Conservation (phyloP, 2,797 vertebrate genomes). For the Nyctibius grandis region DNA sequence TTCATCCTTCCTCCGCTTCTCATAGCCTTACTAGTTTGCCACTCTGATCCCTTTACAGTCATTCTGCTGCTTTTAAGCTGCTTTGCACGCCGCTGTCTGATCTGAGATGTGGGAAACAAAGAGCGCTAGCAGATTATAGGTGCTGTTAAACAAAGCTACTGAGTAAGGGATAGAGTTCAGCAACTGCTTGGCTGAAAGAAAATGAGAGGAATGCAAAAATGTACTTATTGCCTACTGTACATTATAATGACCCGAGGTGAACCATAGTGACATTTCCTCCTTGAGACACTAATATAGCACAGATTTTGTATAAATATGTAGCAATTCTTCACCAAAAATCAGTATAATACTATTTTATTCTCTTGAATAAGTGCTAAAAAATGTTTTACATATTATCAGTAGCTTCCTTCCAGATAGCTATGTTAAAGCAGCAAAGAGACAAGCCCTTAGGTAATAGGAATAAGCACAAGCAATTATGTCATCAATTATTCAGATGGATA, state of each 20-base stretch:
- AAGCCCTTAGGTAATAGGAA: conserved; percentile 53
- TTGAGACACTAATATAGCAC: background rate
- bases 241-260: background rate
- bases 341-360: background rate
- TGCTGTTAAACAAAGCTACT: background rate
- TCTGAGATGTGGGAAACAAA: background rate
- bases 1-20: background rate
- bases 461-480: conserved; percentile 71
- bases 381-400: background rate
- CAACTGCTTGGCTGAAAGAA: background rate
- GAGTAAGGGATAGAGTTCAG: background rate
- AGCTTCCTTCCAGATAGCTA: background rate
- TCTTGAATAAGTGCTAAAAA: background rate
- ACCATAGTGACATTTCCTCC: background rate
- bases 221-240: background rate
- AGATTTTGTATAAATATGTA: background rate
- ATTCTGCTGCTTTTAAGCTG: background rate
- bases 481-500: conserved; percentile 83
- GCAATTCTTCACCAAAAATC: background rate
- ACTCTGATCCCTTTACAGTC: background rate
- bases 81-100: background rate
- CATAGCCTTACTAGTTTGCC: background rate
- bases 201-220: background rate
- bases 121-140: background rate
- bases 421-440: background rate